phyloP scores from a whole-genome alignment of 2,113 vertebrate species.

The Ophiodon elongatus region DNA sequence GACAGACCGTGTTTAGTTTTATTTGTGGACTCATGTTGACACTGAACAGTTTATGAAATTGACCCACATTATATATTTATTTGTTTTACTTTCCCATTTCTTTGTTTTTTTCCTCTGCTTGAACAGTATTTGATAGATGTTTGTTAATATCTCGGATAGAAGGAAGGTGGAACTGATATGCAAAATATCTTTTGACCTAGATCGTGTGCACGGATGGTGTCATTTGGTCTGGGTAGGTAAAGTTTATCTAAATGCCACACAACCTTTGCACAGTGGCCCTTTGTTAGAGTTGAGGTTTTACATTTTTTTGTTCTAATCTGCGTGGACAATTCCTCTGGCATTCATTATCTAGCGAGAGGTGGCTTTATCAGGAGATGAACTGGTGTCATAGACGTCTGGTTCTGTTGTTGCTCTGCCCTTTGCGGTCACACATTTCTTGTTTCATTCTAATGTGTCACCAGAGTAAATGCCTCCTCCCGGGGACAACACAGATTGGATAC shows the following conservation, averaged over 20 bases:
- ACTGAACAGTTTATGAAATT: conserved; percentile 29
- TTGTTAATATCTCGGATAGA: conserved; percentile 10
- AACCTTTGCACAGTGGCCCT: conserved; percentile 45
- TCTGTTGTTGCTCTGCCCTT: conserved; percentile 56
- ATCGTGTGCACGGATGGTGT: not conserved
- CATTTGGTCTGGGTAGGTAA: conserved; percentile 26
- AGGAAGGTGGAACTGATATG: conserved; percentile 21
- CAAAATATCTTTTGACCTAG: conserved; percentile 17
- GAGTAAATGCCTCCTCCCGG: conserved; percentile 3
- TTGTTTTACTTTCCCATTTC: conserved; percentile 31
- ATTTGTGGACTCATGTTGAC: conserved; percentile 34
- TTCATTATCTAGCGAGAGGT: conserved; percentile 46
- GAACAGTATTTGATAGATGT: not conserved
- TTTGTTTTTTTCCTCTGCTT: conserved; percentile 15
- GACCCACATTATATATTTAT: conserved; percentile 47
- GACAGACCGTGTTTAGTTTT: conserved; percentile 42
- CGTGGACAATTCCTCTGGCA: conserved; percentile 14
- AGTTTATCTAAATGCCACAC: conserved; percentile 44
- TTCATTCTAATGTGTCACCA: conserved; percentile 53
- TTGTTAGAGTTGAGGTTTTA: conserved; percentile 49
- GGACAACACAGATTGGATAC: conserved; percentile 23
- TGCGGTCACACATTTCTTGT: conserved; percentile 3
- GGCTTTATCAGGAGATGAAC: conserved; percentile 53
- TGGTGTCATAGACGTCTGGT: conserved; percentile 45
- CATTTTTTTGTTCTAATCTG: conserved; percentile 52